Conservation (phyloP, 2,113 vertebrate genomes). For the Cacatua alba region DNA sequence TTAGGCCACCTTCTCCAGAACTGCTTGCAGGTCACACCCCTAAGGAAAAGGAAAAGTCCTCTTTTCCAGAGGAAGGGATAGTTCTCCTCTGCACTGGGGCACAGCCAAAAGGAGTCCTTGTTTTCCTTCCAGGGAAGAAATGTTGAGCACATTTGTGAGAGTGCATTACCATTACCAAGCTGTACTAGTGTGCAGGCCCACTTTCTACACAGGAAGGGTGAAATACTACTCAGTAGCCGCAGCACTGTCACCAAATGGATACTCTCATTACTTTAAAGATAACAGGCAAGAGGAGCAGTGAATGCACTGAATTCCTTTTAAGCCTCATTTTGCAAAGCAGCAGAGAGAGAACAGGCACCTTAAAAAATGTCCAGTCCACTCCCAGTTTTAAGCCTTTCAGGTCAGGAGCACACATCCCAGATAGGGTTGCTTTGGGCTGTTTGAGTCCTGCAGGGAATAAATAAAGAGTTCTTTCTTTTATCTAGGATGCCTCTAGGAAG, state of each 20-base stretch:
- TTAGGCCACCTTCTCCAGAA: neutral
- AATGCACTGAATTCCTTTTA: neutral
- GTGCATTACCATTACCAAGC: neutral
- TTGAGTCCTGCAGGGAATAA: conserved; percentile 56
- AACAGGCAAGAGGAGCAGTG: neutral
- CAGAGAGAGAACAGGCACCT: conserved; percentile 28
- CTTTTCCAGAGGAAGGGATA: neutral
- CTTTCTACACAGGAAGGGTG: neutral
- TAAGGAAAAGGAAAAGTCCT: neutral
- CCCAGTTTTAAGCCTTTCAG: conserved; percentile 69
- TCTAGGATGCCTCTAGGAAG: neutral
- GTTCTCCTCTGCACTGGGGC: neutral
- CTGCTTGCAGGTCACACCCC: neutral
- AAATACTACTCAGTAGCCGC: neutral
- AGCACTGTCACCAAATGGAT: neutral
- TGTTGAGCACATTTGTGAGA: neutral
- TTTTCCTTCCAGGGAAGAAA: neutral
- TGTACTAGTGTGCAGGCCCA: neutral
- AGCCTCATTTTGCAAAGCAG: neutral
- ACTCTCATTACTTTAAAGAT: neutral
- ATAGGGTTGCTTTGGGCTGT: conserved; percentile 56
- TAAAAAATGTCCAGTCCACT: conserved; percentile 71
- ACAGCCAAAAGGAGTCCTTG: neutral
- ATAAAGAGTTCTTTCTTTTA: conserved; percentile 1
- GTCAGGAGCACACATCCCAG: conserved; percentile 48